phyloP scores from a whole-genome alignment of 2,113 vertebrate genomes.

The Bos javanicus region DNA sequence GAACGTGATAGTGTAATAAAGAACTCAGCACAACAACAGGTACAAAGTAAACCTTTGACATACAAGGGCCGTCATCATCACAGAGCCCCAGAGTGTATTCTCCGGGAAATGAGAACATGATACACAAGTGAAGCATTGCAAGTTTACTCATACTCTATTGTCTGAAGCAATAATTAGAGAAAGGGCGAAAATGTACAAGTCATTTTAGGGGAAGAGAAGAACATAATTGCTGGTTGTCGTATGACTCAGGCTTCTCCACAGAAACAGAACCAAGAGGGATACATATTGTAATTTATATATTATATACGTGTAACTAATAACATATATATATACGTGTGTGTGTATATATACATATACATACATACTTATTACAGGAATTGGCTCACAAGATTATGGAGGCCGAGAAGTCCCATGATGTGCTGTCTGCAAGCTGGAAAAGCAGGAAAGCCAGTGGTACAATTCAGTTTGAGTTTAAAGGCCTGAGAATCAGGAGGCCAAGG shows the following conservation, averaged over 20 bases:
- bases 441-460: background rate
- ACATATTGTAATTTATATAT: background rate
- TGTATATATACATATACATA: background rate
- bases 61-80: background rate
- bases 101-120: background rate
- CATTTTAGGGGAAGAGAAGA: background rate
- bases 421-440: background rate
- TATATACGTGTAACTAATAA: background rate
- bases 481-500: background rate
- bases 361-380: background rate
- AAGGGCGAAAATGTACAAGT: background rate
- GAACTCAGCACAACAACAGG: background rate
- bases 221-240: background rate
- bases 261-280: background rate
- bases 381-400: background rate
- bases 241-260: background rate
- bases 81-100: background rate
- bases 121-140: background rate
- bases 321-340: background rate
- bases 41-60: background rate
- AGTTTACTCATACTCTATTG: background rate
- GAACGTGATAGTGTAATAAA: background rate
- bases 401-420: background rate
- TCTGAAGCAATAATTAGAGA: background rate
- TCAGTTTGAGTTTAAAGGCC: background rate